Evolutionary conservation across 2,797 vertebrate species (phyloP), one percentile per base, ranked within the genome.

Genomic region (Poecilia picta): DNA sequence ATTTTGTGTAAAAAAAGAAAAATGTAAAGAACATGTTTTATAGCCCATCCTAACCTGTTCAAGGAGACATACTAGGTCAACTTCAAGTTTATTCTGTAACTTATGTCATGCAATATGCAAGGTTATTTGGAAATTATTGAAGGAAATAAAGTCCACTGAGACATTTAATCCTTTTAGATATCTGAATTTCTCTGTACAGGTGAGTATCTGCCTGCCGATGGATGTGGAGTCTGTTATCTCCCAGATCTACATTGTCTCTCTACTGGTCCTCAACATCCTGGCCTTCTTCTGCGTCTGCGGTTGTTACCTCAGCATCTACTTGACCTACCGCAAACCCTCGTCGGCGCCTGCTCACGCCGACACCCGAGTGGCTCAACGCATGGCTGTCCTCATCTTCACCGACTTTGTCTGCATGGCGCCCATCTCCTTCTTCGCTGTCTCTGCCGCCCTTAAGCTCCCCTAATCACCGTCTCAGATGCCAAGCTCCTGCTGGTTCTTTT

Each of bases 191-290:
- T 81, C 36, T 74, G 28, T 81, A 12, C 86, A 95, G 94, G 93
- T 98, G 86, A 99, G 98, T 88, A 98, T 99, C 93, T 99, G 98
- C 79, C 94, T 99, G n/a, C 98, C 98, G 5, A 99, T 99, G 98
- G 98, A 99, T 28, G 97, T 99, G 73, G 97, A 98, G 82, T 95
- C 94, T 0, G 79, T 87, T 0, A 57, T 89, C 76, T 96, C 98
- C 33, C 98, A 99, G 91, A 89, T 95, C 2, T 99, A 98, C 0
- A 91, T 99, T 5, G 91, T 99, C 74, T 95, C 94, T 36, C 93
- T 99, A 10, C 93, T 99, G 13, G 94, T 98, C 57, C 94, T 99
- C 86, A 99, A 99, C 3, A 97, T 98, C 23, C 85, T 97, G 0
- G 98, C 98, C 0, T 99, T 99, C 83, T 25, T 97, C 25, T 84